Conservation (phyloP, 2,113 vertebrate species). For the Vicugna pacos region DNA sequence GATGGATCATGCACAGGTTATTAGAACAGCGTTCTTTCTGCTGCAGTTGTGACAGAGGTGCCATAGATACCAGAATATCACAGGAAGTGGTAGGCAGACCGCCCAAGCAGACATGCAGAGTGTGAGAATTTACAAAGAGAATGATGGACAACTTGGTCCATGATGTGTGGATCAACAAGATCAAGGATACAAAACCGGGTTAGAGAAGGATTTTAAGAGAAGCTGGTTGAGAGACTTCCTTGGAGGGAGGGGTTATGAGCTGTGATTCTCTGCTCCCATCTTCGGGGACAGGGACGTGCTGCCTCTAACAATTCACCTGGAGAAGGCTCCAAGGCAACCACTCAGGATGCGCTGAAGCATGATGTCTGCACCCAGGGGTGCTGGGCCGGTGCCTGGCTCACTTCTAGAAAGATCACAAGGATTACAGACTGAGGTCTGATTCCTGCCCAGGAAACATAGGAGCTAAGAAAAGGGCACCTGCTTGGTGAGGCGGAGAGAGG, state of each 20-base stretch:
- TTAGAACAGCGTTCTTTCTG: background rate
- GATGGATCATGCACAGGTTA: background rate
- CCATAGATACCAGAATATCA: background rate
- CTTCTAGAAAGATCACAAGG: background rate
- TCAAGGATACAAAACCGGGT: background rate
- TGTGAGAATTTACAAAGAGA: background rate
- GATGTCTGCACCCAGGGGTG: background rate
- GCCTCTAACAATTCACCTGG: background rate
- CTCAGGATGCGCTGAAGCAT: too few relatives aligned
- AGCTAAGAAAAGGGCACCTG: background rate
- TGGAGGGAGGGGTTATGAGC: background rate
- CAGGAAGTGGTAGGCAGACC: background rate
- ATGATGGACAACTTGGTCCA: background rate
- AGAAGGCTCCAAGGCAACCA: background rate
- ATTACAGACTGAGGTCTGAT: background rate
- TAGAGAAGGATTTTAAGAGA: conserved; percentile 35
- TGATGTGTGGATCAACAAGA: background rate
- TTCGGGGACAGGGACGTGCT: background rate
- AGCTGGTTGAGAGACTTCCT: background rate
- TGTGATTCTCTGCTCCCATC: background rate
- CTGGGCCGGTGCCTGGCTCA: background rate
- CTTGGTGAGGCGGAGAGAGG: background rate
- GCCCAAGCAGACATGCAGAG: background rate
- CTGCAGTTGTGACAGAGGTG: background rate
- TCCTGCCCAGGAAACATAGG: background rate